A percentile compares a stretch with the other conserved stretches of the same genome.
Evolutionary conservation across 2,797 vertebrate genomes (phyloP).

Genomic region (Argyrosomus regius): DNA sequence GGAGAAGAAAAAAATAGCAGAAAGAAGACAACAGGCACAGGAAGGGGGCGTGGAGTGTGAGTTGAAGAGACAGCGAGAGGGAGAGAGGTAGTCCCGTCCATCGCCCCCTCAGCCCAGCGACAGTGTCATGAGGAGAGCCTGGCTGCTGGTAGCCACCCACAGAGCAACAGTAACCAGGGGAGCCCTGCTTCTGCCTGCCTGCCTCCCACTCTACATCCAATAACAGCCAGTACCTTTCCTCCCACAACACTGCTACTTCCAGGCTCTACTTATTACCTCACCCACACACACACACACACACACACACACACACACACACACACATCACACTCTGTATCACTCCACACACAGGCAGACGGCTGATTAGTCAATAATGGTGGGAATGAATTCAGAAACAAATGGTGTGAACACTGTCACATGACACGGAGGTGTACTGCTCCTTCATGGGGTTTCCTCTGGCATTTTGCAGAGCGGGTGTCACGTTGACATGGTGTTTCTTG

Average conservation of each 20-base stretch:
- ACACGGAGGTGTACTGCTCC: constrained; percentile 57
- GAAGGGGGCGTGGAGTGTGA: constrained; percentile 52
- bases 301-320: constrained; percentile 47
- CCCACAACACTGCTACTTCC: constrained; percentile 76
- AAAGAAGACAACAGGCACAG: constrained; percentile 50
- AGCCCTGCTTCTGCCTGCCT: constrained; percentile 79
- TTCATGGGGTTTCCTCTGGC: constrained; percentile 66
- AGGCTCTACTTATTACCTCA: constrained; percentile 79
- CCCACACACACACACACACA: constrained; percentile 57
- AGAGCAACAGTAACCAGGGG: constrained; percentile 84
- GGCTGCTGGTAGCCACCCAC: constrained; percentile 76
- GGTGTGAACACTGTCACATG: constrained; percentile 50
- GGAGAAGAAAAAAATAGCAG: constrained; percentile 9
- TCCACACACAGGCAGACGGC: constrained; percentile 66
- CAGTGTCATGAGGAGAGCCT: constrained; percentile 76
- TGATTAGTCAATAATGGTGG: constrained; percentile 74
- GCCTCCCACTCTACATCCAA: constrained; percentile 81
- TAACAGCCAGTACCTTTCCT: constrained; percentile 80
- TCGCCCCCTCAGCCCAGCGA: constrained; percentile 82
- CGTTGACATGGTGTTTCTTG: constrained; percentile 38
- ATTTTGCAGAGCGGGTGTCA: constrained; percentile 52
- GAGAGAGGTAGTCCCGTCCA: constrained; percentile 75
- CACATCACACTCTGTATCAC: constrained; percentile 46
- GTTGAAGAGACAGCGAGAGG: constrained; percentile 44
- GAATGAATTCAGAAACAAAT: constrained; percentile 64